Base-by-base conservation (phyloP, 2,888 invertebrate genomes). In the Drosophila borborema region DNA sequence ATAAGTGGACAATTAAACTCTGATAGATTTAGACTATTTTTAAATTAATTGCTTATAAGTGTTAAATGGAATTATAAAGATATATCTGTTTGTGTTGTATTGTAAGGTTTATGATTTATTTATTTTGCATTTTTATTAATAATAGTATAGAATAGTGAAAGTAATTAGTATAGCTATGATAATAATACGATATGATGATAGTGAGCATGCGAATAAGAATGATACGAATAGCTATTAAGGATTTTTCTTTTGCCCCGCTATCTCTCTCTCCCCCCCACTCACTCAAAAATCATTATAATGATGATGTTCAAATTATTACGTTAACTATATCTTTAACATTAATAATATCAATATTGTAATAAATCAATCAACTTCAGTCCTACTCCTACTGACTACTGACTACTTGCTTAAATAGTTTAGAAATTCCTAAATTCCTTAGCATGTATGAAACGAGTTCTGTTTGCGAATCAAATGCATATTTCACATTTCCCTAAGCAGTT, bases 391-490 rank as follows among this genome's bases (percentile, higher is more conserved):
- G 6, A 31, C 28, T 20, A 5, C 28, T 38, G 2, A 40, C 8
- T 41, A n/a, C 41, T n/a, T 36, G 51, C 34, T 8, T 36, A 20
- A 51, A 34, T 51, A 18, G 12, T 12, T 51, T 31, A 51, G 16
- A 34, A 34, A 34, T 51, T 36, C 51, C 20, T 7, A 51, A 51
- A 51, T 51, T 14, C 14, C 14, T 36, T 2, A 14, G 18, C 51
- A 51, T 20, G 34, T 16, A 16, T 0, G 18, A 51, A 51, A 51
- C 51, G 8, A 51, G 51, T 51, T 34, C 6, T 51, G 16, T 48
- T 48, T 48, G 34, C 31, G 9, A 49, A 49, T 34, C 31, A 49
- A n/a, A 49, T 51, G 34, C 51, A 18, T 51, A 18, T 51, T 51
- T 49, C 31, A 49, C 31, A 49, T 49, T 51, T 34, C 51, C 14